Evolutionary conservation across 2,113 vertebrate genomes (phyloP).

Genomic region (Myocastor coypus): DNA sequence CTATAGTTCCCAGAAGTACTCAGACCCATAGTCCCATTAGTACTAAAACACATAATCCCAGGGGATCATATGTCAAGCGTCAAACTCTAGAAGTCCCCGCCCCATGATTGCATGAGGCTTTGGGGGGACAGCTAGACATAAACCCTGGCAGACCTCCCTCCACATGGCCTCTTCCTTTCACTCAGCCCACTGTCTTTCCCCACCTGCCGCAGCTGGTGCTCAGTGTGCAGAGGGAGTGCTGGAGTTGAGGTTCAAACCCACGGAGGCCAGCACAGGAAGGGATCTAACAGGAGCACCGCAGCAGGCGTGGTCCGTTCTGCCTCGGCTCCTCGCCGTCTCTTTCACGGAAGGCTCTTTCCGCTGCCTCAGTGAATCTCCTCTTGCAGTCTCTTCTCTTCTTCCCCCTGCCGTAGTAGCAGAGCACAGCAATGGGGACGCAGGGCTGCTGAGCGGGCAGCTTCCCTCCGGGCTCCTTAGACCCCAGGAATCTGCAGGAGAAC

Average conservation of each 20-base stretch:
- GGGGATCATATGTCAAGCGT: too few relatives aligned
- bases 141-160: too few relatives aligned
- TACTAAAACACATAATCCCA: too few relatives aligned
- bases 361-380: background rate
- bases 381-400: background rate
- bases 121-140: too few relatives aligned
- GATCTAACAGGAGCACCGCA: background rate
- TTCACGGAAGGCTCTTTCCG: background rate
- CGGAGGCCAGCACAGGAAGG: background rate
- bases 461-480: background rate
- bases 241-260: background rate
- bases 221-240: rapidly evolving
- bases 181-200: background rate
- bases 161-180: background rate
- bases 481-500: background rate
- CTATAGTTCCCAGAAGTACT: too few relatives aligned
- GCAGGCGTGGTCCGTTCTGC: rapidly evolving
- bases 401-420: background rate
- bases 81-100: too few relatives aligned
- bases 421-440: background rate
- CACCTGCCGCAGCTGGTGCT: background rate
- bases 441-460: rapidly evolving
- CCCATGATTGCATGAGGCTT: too few relatives aligned
- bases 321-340: background rate
- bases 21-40: too few relatives aligned